Conservation (phyloP, 2,888 invertebrate species). For the Machimus atricapillus region DNA sequence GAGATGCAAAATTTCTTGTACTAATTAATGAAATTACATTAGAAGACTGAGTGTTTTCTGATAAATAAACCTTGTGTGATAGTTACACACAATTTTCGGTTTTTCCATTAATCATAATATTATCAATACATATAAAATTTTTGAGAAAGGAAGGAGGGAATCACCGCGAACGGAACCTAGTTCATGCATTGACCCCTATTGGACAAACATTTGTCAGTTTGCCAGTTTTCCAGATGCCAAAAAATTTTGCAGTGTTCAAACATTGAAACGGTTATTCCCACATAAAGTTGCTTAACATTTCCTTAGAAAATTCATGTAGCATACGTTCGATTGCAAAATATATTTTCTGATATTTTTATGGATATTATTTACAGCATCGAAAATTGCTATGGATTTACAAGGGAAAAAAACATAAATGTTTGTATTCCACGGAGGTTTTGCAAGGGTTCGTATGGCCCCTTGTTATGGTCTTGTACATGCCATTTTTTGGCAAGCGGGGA, state of each 20-base stretch:
- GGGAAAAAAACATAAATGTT: not conserved
- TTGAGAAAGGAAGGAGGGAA: not conserved
- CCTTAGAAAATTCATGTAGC: not conserved
- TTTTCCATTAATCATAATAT: not conserved
- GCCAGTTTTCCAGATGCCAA: constrained; percentile 18
- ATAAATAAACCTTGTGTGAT: not conserved
- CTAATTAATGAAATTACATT: not conserved
- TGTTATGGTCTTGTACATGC: not conserved
- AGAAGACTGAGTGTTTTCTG: not conserved
- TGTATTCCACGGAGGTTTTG: not conserved
- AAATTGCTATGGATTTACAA: not conserved
- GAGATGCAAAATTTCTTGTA: not conserved
- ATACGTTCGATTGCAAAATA: not conserved
- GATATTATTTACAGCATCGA: not conserved
- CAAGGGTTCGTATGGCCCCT: not conserved
- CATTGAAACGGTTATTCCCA: not conserved
- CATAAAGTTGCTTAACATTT: not conserved
- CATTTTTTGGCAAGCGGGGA: not conserved
- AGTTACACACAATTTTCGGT: not conserved
- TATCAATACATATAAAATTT: not conserved
- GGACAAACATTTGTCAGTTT: not conserved
- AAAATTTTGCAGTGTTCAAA: not conserved
- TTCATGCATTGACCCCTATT: not conserved
- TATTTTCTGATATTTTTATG: not conserved
- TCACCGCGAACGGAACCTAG: not conserved